Evolutionary conservation across 2,888 invertebrate genomes (phyloP), one percentile per base, ranked within the genome.

Genomic region (Lasioglossum morio): DNA sequence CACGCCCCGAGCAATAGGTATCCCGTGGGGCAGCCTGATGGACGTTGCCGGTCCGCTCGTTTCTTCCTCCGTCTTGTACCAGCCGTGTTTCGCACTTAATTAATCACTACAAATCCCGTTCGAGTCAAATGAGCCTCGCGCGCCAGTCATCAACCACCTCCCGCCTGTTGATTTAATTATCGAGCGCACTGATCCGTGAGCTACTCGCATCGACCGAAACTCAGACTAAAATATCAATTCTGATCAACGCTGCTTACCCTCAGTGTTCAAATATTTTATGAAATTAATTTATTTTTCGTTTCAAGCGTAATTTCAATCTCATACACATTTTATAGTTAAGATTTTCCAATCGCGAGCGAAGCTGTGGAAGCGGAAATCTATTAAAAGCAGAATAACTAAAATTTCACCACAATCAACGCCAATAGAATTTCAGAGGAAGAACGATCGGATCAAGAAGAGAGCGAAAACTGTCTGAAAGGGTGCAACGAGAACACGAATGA

Each of bases 11-110:
- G 87, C 91, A 87, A 89, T 91, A 81, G 83, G 83, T 76, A 89
- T 92, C 91, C 92, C 90, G 86, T 83, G 90, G 91, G 92, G 89
- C 77, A 81, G 87, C 89, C 89, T 91, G 93, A 93, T 91, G 91
- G 92, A 92, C 92, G 63, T 34, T 34, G 90, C 88, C 87, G 85
- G 89, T 34, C 19, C 87, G 85, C 85, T 87, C 87, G 69, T 87
- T 88, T 87, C 82, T 88, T 87, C 77, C 89, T 87, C 72, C 87
- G 82, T 79, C 86, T 87, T 60, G 86, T 84, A 84, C 86, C 79
- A 79, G 86, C 80, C 88, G 88, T 81, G 80, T 86, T 81, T 84
- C 86, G 82, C 82, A 63, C 85, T 81, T 84, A 84, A 87, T 87
- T 87, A 87, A 87, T 87, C 87, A 81, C 83, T 86, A 86, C 87